These are phyloP conservation scores for Pelvicachromis taeniatus DNA, from an alignment of 2,113 vertebrate genomes.

Conservation along the genomic window DNA sequence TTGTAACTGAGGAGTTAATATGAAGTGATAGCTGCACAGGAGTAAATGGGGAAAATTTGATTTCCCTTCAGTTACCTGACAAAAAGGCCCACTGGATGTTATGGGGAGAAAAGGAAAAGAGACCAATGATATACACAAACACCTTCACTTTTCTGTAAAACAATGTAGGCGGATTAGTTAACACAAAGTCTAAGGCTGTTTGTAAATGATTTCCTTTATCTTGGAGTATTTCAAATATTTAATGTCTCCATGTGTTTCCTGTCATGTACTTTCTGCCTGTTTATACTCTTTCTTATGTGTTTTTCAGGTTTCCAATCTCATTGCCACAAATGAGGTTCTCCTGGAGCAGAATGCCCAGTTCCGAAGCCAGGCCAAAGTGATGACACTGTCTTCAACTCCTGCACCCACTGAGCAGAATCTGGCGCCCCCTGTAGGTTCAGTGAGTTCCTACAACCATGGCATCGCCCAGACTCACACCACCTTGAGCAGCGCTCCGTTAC, in stretches of 20 bases:
- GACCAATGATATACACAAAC: not conserved
- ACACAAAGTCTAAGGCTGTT: not conserved
- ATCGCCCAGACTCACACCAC: conserved; percentile 98
- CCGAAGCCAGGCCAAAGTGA: conserved; percentile 92
- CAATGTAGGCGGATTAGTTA: not conserved
- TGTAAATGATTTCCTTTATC: not conserved
- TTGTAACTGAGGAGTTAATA: not conserved
- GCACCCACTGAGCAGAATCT: conserved; percentile 86
- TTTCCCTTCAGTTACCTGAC: not conserved
- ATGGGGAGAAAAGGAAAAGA: not conserved
- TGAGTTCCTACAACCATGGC: conserved; percentile 94
- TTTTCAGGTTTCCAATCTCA: conserved; percentile 85
- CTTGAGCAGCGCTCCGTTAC: conserved; percentile 92
- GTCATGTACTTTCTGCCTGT: not conserved
- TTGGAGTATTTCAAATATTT: not conserved
- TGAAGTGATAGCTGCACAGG: not conserved
- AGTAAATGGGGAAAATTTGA: not conserved
- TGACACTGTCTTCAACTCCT: conserved; percentile 88
- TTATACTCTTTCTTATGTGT: not conserved
- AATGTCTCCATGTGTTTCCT: not conserved
- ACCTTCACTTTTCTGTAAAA: not conserved
- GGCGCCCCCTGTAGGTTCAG: conserved; percentile 83
- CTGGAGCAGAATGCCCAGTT: conserved; percentile 97
- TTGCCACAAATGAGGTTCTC: conserved; percentile 95
- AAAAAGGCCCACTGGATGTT: not conserved